Percentiles rank a stretch among this genome's conserved stretches.
These are phyloP conservation scores for Coptotermes formosanus DNA, from an alignment of 1,140 invertebrate genomes.

Conservation along the genomic window DNA sequence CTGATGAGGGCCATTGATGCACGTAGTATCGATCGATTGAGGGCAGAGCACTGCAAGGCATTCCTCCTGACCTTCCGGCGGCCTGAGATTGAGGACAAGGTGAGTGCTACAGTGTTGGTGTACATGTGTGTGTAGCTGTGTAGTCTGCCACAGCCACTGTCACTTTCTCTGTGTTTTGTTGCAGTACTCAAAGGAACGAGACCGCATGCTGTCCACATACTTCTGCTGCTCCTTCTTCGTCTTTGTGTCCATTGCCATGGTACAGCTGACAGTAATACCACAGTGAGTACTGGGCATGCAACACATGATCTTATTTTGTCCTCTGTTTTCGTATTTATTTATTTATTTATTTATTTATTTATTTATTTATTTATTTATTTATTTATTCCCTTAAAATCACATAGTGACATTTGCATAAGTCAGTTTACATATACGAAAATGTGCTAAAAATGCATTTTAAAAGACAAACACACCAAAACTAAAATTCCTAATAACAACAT, in stretches of 20 bases:
- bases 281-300: slow-evolving; percentile 54
- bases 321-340: not conserved
- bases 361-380: too few species aligned
- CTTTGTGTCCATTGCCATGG: slow-evolving; percentile 61
- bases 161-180: not conserved
- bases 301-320: slow-evolving; percentile 35
- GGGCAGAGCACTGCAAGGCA: slow-evolving; percentile 78
- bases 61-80: slow-evolving; percentile 81
- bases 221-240: slow-evolving; percentile 79
- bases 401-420: too few species aligned
- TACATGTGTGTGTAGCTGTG: not conserved
- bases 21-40: slow-evolving; percentile 83
- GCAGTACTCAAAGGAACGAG: slow-evolving; percentile 73
- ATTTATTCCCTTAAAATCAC: too few species aligned
- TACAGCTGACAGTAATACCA: slow-evolving; percentile 66
- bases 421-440: too few species aligned
- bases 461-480: too few species aligned
- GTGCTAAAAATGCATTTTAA: too few species aligned
- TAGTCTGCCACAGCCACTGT: too few species aligned
- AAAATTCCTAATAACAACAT: too few species aligned
- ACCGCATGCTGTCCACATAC: slow-evolving; percentile 81
- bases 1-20: slow-evolving; percentile 91
- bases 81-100: slow-evolving; percentile 75
- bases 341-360: too few species aligned
- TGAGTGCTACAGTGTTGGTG: slow-evolving; percentile 42